These are phyloP conservation scores for Drosophila kambysellisi DNA, from an alignment of 2,888 invertebrate species.

Conservation along the genomic window DNA sequence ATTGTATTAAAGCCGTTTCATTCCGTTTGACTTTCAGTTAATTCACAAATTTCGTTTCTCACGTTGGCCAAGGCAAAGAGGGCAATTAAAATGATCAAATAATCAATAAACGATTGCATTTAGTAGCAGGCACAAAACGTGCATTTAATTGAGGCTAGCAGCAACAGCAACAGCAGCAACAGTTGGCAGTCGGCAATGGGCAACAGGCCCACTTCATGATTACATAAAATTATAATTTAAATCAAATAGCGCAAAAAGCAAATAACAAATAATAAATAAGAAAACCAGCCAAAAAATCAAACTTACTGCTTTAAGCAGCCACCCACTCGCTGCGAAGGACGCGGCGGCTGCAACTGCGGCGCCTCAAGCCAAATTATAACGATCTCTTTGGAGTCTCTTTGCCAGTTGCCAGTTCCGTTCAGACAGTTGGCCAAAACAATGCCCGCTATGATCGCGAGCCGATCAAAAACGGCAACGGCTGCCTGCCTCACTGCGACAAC, in stretches of 20 bases:
- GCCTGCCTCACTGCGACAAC: conserved; percentile 55
- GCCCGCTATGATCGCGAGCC: conserved; percentile 50
- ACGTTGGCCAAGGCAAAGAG: conserved; percentile 73
- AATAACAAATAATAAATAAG: conserved; percentile 59
- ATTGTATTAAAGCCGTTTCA: neutral
- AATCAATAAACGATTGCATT: conserved; percentile 78
- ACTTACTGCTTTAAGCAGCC: conserved; percentile 53
- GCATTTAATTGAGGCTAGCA: conserved; percentile 76
- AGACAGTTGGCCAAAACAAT: conserved; percentile 64
- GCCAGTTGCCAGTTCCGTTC: conserved; percentile 56
- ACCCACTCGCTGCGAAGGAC: conserved; percentile 76
- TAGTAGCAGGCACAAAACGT: conserved; percentile 69
- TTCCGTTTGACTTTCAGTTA: conserved; percentile 25
- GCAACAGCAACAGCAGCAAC: conserved; percentile 13
- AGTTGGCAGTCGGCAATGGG: conserved; percentile 17
- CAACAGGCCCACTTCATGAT: conserved; percentile 63
- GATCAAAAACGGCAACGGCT: conserved; percentile 46
- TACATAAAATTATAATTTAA: conserved; percentile 81
- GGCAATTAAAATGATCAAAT: conserved; percentile 74
- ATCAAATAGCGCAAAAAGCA: conserved; percentile 72
- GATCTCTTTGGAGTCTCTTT: conserved; percentile 65
- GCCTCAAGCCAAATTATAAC: conserved; percentile 74
- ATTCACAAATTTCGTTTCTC: conserved; percentile 55
- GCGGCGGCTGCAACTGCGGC: conserved; percentile 75
- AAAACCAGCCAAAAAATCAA: conserved; percentile 58